These are phyloP conservation scores for Agrypnia vestita DNA, from an alignment of 1,140 invertebrate genomes.

Conservation along the genomic window DNA sequence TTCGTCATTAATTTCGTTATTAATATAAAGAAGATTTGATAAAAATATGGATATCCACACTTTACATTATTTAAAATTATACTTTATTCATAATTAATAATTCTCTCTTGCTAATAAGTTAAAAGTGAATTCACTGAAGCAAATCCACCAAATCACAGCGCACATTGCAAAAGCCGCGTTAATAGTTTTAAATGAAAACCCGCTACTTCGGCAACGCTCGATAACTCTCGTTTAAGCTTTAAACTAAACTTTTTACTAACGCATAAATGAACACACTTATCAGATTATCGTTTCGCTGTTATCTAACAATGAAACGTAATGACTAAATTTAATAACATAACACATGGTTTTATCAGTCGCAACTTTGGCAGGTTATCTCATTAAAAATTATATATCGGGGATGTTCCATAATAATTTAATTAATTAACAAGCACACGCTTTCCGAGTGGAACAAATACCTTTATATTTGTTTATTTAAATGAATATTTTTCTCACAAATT, in stretches of 20 bases:
- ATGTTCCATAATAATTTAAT: too few relatives aligned
- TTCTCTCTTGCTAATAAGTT: background rate
- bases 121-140: background rate
- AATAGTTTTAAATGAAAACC: conserved; percentile 41
- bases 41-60: too few relatives aligned
- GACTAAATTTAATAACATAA: background rate
- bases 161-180: background rate
- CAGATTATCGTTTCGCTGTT: background rate
- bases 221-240: conserved; percentile 36
- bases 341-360: background rate
- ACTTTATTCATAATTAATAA: background rate
- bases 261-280: conserved; percentile 46
- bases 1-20: too few relatives aligned
- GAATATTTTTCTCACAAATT: too few relatives aligned
- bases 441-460: too few relatives aligned
- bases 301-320: background rate
- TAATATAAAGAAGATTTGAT: too few relatives aligned
- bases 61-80: too few relatives aligned
- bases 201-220: background rate
- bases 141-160: background rate
- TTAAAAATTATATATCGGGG: too few relatives aligned
- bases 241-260: conserved; percentile 34
- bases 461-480: too few relatives aligned
- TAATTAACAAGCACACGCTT: too few relatives aligned
- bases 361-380: too few relatives aligned